phyloP scores from a whole-genome alignment of 1,140 invertebrate genomes.

The Trichoplusia ni region DNA sequence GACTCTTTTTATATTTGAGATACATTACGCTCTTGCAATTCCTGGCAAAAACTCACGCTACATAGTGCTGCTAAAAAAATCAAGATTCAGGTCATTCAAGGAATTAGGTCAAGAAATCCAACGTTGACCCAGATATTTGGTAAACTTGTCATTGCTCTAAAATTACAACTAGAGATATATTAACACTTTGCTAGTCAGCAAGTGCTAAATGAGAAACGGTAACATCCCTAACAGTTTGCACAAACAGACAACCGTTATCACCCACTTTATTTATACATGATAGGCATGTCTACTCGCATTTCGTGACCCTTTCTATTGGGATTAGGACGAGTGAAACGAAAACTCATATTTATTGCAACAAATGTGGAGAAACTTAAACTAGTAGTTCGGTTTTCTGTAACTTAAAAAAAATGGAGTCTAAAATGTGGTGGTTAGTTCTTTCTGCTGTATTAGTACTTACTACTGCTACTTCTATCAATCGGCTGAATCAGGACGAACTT shows the following conservation, averaged over 20 bases:
- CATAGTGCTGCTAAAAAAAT: too few species aligned
- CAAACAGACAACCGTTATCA: slow-evolving; percentile 72
- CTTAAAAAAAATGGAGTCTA: slow-evolving; percentile 50
- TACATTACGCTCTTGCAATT: too few species aligned
- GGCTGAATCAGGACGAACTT: slow-evolving; percentile 23
- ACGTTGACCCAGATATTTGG: too few species aligned
- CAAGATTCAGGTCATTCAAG: too few species aligned
- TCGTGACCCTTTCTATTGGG: slow-evolving; percentile 25
- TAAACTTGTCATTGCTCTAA: background rate
- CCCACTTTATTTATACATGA: slow-evolving; percentile 66
- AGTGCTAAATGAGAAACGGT: slow-evolving; percentile 68
- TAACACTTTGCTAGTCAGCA: slow-evolving; percentile 41
- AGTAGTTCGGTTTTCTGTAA: background rate
- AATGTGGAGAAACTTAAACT: slow-evolving; percentile 9
- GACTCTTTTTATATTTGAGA: too few species aligned
- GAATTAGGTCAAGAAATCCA: too few species aligned
- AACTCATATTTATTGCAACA: background rate
- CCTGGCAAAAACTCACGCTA: too few species aligned
- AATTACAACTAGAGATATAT: slow-evolving; percentile 42
- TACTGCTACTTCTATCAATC: slow-evolving; percentile 49
- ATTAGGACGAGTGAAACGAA: slow-evolving; percentile 11
- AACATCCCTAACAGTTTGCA: slow-evolving; percentile 60
- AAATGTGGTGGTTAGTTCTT: slow-evolving; percentile 45
- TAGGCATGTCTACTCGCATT: slow-evolving; percentile 53
- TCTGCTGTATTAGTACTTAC: slow-evolving; percentile 41